Conservation (phyloP, 1,140 invertebrate species). For the Brachionus asplanchnoidis region DNA sequence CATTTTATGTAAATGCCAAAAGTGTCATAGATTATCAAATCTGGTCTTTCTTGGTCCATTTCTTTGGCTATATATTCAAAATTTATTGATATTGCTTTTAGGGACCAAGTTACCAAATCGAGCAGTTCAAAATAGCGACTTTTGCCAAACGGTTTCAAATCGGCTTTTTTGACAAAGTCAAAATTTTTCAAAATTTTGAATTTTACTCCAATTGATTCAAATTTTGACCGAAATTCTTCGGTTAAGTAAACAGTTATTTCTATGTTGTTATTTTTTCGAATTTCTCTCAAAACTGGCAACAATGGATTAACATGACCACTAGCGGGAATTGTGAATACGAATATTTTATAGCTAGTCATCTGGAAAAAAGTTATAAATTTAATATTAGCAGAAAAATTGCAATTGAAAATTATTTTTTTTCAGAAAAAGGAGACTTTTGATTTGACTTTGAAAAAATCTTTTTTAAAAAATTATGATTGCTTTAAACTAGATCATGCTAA, state of each 20-base stretch:
- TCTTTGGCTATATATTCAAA: slow-evolving; percentile 16
- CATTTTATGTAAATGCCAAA: slow-evolving; percentile 19
- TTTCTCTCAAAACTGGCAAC: background rate
- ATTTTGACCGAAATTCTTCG: slow-evolving; percentile 14
- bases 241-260: slow-evolving; percentile 5
- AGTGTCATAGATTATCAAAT: slow-evolving; percentile 23
- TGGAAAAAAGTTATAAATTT: background rate
- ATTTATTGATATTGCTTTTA: background rate
- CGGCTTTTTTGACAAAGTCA: slow-evolving; percentile 18
- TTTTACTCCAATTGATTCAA: background rate
- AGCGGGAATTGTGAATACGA: background rate
- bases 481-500: no score
- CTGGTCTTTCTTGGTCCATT: slow-evolving; percentile 17
- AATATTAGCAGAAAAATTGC: background rate
- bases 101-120: slow-evolving; percentile 4
- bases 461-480: no score
- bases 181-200: background rate
- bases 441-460: background rate
- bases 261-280: background rate
- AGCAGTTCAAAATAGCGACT: background rate
- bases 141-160: slow-evolving; percentile 17
- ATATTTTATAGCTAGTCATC: background rate
- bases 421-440: background rate
- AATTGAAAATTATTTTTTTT: background rate
- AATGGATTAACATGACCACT: slow-evolving; percentile 11